Evolutionary conservation across 2,797 vertebrate genomes (phyloP).

Genomic region (Pipistrellus pipistrellus): DNA sequence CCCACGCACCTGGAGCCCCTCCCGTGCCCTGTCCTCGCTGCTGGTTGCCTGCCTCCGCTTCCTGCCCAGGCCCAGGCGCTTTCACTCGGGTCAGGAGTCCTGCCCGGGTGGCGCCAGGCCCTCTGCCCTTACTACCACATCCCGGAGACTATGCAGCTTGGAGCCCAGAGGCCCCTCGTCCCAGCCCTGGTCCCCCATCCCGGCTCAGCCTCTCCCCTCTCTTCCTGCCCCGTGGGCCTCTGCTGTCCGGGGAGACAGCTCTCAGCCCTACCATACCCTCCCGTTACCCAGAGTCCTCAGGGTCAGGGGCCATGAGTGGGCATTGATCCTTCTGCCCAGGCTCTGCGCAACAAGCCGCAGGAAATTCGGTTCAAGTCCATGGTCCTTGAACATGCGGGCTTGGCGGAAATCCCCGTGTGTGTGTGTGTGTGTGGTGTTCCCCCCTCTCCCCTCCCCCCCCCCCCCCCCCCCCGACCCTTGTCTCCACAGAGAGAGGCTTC

Average conservation of each 20-base stretch:
- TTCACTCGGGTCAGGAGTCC: not conserved
- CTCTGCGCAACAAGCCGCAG: not conserved
- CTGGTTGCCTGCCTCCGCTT: not conserved
- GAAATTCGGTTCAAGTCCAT: not conserved
- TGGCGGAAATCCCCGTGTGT: not conserved
- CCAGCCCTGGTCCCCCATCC: not conserved
- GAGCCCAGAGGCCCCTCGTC: not conserved
- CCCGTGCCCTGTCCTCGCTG: not conserved
- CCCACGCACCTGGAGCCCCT: not conserved
- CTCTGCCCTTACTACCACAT: not conserved
- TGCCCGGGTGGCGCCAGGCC: not conserved
- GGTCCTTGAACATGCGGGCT: not conserved
- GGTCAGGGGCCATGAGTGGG: rapidly evolving
- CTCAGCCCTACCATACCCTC: not conserved
- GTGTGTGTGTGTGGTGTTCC: too few species aligned
- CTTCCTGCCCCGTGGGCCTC: not conserved
- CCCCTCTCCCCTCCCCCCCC: too few species aligned
- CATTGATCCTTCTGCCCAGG: not conserved
- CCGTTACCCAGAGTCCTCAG: not conserved
- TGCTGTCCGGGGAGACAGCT: not conserved
- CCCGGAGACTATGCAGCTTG: rapidly evolving
- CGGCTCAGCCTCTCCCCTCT: not conserved
- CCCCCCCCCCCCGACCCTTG: not conserved
- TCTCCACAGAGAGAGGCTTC: constrained; percentile 24
- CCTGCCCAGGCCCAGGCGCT: not conserved